Percentiles rank a stretch among this genome's conserved stretches.
Conservation (phyloP, 2,888 invertebrate genomes). For the Hirtodrosophila histrioides region DNA sequence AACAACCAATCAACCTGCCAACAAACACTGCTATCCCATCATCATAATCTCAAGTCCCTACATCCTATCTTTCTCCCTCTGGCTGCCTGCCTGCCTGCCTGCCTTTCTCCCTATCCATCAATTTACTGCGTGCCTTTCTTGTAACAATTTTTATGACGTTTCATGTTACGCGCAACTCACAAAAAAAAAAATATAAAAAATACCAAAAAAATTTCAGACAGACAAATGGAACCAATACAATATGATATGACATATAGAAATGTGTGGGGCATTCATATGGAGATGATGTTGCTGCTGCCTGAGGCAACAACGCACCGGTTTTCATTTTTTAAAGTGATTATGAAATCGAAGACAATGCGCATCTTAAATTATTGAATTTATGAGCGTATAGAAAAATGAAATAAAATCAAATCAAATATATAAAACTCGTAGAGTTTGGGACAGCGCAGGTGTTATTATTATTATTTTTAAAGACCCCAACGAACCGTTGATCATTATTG, state of each 20-base stretch:
- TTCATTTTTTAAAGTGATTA: slow-evolving; percentile 53
- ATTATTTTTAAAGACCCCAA: slow-evolving; percentile 36
- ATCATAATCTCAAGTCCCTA: slow-evolving; percentile 2
- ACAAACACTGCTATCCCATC: slow-evolving; percentile 1
- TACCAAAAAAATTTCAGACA: slow-evolving; percentile 1
- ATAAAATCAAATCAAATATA: neutral
- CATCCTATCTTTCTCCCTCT: neutral
- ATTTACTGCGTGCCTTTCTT: slow-evolving; percentile 41
- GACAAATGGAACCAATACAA: slow-evolving; percentile 30
- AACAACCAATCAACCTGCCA: slow-evolving; percentile 49
- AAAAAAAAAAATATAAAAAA: slow-evolving; percentile 15
- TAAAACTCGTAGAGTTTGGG: neutral
- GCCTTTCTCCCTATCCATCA: slow-evolving; percentile 13
- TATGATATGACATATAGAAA: slow-evolving; percentile 55
- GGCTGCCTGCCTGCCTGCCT: neutral
- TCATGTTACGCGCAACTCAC: slow-evolving; percentile 56
- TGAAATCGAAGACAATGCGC: slow-evolving; percentile 61
- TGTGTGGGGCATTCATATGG: slow-evolving; percentile 48
- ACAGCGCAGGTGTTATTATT: slow-evolving; percentile 54
- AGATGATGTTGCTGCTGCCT: slow-evolving; percentile 33
- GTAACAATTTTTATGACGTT: slow-evolving; percentile 74
- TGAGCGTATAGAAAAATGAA: neutral
- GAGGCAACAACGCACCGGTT: slow-evolving; percentile 40
- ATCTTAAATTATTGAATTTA: slow-evolving; percentile 44
- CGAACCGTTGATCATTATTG: slow-evolving; percentile 37